Base-by-base conservation (phyloP, 2,113 vertebrate species). In the Dromiciops gliroides region DNA sequence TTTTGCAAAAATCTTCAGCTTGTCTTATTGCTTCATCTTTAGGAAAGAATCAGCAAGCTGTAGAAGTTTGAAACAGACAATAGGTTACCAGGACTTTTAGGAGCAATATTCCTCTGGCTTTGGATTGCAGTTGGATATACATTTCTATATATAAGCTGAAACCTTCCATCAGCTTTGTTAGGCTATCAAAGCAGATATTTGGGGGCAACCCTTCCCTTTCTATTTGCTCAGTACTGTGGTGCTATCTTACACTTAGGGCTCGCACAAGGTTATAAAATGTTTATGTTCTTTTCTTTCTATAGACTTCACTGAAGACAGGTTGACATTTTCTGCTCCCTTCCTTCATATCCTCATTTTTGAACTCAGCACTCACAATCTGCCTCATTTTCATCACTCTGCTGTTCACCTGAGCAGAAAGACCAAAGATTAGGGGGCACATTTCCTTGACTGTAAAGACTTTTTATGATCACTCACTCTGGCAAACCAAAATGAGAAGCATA, bases 161-260 rank as follows among this genome's bases (percentile, higher is more conserved):
- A 44, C 7, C 90, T 48, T 75, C 88, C 53, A 56, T 90, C 56
- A 91, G 52, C 48, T 92, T 50, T 83, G 67, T 94, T 51, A 95
- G 28, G 12, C 16, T 95, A 75, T 91, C 95, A 75, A 44, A 53
- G 91, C 52, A 91, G 48, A 91, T 94, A 93, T 50, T 96, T 97
- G 92, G 94, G 94, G 92, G 48, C 91, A 90, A 37, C 0, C 75
- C 89, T 95, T 95, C 88, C 90, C 60, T 91, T 95, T 91, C 92
- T 92, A 83, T 51, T 49, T 51, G 19, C 67, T 44, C 67, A 75
- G 67, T n/a, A 44, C 67, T 44, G 37, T 75, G 67, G 67, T 23
- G 67, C 67, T 83, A 83, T 44, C 67, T 83, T 44, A 83, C n/a
- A n/a, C 19, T 83, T 83, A 8, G 12, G 67, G 37, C 67, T 83